A percentile compares a stretch with the other conserved stretches of the same genome.
phyloP scores from a whole-genome alignment of 2,888 invertebrate genomes.

The Clitarchus hookeri region DNA sequence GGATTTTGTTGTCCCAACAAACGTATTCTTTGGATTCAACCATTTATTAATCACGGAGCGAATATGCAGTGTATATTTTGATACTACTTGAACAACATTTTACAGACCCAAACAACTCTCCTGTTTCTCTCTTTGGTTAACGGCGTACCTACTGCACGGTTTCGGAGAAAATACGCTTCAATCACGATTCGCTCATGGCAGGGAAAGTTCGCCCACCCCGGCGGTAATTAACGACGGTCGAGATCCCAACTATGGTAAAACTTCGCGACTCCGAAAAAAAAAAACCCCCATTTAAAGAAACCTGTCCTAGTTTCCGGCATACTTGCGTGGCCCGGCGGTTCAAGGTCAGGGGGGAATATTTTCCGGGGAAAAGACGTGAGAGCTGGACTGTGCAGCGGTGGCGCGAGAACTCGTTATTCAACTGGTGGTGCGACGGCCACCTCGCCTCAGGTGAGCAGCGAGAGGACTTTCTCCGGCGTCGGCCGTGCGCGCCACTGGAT shows the following conservation, averaged over 20 bases:
- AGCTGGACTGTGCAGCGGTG: not conserved
- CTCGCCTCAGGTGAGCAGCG: no score
- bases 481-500: no score
- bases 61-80: no score
- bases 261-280: not conserved
- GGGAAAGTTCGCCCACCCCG: not conserved
- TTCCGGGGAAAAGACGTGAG: not conserved
- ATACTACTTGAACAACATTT: no score
- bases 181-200: not conserved
- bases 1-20: no score
- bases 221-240: not conserved
- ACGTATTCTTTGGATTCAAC: no score
- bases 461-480: no score
- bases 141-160: no score
- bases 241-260: not conserved
- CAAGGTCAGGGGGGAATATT: not conserved
- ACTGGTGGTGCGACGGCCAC: not conserved
- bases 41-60: no score
- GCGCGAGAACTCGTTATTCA: not conserved
- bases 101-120: no score
- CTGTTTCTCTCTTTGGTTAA: no score
- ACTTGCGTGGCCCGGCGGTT: not conserved
- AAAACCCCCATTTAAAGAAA: no score
- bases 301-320: not conserved
- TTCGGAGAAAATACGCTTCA: not conserved